A percentile compares a stretch with the other conserved stretches of the same genome.
Evolutionary conservation across 1,140 invertebrate genomes (phyloP).

Genomic region (Pentalonia nigronervosa): DNA sequence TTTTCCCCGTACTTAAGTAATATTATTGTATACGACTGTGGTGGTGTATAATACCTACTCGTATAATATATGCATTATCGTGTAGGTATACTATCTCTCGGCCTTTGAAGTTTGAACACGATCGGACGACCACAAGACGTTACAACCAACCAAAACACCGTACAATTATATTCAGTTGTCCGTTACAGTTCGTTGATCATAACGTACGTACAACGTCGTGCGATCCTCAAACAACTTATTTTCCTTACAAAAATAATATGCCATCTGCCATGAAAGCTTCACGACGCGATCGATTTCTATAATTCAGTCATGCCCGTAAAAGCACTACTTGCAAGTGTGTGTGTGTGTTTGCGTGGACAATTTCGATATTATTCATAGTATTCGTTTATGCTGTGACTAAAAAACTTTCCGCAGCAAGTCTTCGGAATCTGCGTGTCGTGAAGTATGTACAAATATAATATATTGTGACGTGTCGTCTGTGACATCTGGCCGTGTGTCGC

Average conservation of each 20-base stretch:
- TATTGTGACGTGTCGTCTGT: background rate
- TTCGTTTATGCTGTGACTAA: too few species aligned
- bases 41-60: too few species aligned
- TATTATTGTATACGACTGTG: background rate
- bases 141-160: background rate
- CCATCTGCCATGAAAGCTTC: background rate
- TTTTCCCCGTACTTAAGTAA: background rate
- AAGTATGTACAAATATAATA: background rate
- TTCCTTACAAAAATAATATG: background rate
- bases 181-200: background rate
- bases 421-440: too few species aligned
- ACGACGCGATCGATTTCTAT: too few species aligned
- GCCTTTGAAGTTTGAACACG: background rate
- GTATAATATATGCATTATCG: background rate
- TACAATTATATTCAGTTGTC: background rate
- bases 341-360: too few species aligned
- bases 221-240: background rate
- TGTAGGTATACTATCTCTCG: background rate
- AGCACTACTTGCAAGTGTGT: too few species aligned
- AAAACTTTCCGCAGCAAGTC: too few species aligned
- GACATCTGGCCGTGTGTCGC: background rate
- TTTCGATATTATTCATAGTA: too few species aligned
- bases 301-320: too few species aligned
- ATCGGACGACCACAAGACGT: background rate
- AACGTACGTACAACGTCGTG: background rate